Evolutionary conservation across 2,797 vertebrate genomes (phyloP).

Genomic region (Ataeniobius toweri): DNA sequence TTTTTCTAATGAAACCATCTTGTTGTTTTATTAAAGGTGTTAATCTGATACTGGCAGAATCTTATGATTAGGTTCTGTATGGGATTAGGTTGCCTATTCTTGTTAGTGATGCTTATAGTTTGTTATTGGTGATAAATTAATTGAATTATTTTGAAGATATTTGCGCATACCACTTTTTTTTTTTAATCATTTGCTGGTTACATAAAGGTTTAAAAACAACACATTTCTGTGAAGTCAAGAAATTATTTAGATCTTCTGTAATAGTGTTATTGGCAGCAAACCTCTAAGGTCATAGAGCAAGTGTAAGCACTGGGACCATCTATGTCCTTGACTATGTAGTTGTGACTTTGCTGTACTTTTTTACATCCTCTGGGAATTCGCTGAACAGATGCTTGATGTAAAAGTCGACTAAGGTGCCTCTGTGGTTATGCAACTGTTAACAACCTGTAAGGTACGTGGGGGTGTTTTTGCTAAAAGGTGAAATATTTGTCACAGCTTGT

Average conservation of each 20-base stretch:
- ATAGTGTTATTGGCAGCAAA: not conserved
- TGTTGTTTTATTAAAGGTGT: not conserved
- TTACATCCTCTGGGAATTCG: conserved; percentile 17
- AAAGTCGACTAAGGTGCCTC: conserved; percentile 3
- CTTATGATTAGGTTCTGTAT: not conserved
- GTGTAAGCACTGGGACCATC: conserved; percentile 5
- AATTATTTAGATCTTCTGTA: not conserved
- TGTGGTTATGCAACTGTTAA: conserved; percentile 42
- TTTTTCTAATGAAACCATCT: not conserved
- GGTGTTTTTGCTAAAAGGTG: conserved; percentile 20
- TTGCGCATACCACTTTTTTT: not conserved
- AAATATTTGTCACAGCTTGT: conserved; percentile 24
- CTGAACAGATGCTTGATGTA: conserved; percentile 38
- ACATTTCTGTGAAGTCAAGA: not conserved
- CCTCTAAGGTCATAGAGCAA: conserved; percentile 4
- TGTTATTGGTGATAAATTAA: not conserved
- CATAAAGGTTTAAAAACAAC: not conserved
- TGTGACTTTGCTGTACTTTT: conserved; percentile 35
- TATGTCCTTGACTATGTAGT: conserved; percentile 1
- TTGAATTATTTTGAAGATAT: not conserved
- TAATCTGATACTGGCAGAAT: not conserved
- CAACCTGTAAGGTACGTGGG: conserved; percentile 39
- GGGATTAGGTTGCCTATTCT: not conserved
- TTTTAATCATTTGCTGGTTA: not conserved
- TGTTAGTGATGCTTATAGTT: not conserved